Evolutionary conservation across 2,113 vertebrate species (phyloP).

Genomic region (human): GRCh38 chr1:52759501-52760000

Average conservation of each 20-base stretch:
- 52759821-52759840: not conserved
- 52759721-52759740: not conserved
- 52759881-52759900: too few relatives aligned
- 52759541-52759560: not conserved
- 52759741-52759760: not conserved
- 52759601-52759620: constrained; percentile 11
- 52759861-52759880: too few relatives aligned
- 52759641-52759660: constrained; percentile 5
- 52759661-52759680: not conserved
- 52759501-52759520: not conserved
- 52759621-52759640: not conserved
- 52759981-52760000: too few relatives aligned
- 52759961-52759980: too few relatives aligned
- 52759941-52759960: too few relatives aligned
- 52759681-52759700: not conserved
- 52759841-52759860: not conserved
- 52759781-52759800: not conserved
- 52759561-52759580: not conserved
- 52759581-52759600: not conserved
- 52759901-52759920: too few relatives aligned
- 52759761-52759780: not conserved
- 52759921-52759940: too few relatives aligned
- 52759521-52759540: not conserved
- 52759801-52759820: not conserved
- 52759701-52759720: not conserved